A percentile compares a stretch with the other conserved stretches of the same genome.
phyloP scores from a whole-genome alignment of 2,113 vertebrate species.

The Cromileptes altivelis region DNA sequence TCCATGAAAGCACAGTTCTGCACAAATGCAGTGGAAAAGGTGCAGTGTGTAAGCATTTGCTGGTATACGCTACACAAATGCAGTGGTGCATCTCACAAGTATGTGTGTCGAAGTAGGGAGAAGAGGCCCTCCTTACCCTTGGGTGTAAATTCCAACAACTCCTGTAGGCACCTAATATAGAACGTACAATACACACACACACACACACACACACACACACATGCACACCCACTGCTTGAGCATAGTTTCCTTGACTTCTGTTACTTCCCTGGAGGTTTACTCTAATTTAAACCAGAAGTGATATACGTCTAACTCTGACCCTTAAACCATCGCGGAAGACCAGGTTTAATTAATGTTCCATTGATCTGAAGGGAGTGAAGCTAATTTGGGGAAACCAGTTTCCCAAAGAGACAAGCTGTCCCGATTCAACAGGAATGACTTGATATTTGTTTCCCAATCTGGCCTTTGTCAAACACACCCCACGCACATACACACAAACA shows the following conservation, averaged over 20 bases:
- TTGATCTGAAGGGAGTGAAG: background rate
- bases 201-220: conserved; percentile 2
- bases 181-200: conserved; percentile 2
- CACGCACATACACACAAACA: conserved; percentile 14
- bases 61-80: background rate
- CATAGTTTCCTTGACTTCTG: conserved; percentile 39
- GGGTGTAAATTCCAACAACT: conserved; percentile 46
- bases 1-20: background rate
- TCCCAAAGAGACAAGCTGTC: background rate
- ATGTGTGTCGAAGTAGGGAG: conserved; percentile 10
- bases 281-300: conserved; percentile 37
- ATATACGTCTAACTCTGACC: background rate
- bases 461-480: conserved; percentile 18
- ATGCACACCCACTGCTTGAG: conserved; percentile 6
- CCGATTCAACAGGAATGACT: conserved; percentile 20
- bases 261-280: conserved; percentile 19
- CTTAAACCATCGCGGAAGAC: background rate
- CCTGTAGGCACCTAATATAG: conserved; percentile 46
- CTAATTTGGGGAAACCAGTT: conserved; percentile 10
- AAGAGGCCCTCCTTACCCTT: conserved; percentile 13
- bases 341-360: too few relatives aligned
- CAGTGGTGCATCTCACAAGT: conserved; percentile 3
- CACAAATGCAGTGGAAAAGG: background rate
- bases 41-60: background rate
- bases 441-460: conserved; percentile 30